Base-by-base conservation (phyloP, 2,888 invertebrate genomes). In the Cistogaster globosa region DNA sequence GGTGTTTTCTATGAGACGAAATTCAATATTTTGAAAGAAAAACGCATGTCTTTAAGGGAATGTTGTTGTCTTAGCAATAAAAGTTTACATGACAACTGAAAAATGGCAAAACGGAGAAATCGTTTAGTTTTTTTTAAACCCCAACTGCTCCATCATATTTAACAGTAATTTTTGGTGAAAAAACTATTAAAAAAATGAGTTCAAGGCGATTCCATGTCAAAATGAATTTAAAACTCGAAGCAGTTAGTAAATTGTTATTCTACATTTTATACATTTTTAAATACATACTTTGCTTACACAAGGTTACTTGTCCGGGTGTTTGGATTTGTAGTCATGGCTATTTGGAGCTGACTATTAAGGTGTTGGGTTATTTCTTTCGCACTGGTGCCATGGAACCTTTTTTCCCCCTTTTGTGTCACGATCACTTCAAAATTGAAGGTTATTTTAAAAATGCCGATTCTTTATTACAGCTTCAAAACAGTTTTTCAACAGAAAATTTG, bases 261-360 rank as follows among this genome's bases (percentile, higher is more conserved):
- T 32, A 6, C 6, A 32, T 32, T 32, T 32, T 32, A 32, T 32
- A 32, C 2, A 16, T 63, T 32, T 22, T 62, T 3, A 48, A 42
- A 60, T 32, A 22, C 6, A 60, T 32, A 22, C 6, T 58, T 53
- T 68, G 14, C 16, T 42, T 20, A 36, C 18, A 5, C n/a, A 26
- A 92, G 92, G 88, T 92, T 38, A 92, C 93, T 53, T 92, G 93
- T 53, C 92, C 92, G 0, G 92, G 93, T 2, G 92, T 92, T 45
- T 92, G 93, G 92, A 88, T 92, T 0, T 92, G 92, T 77, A 90
- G 90, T 12, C 91, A 90, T 87, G 91, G 92, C 42, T 91, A 89
- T 77, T 80, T 92, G 79, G 92, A 92, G 87, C 88, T 88, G 2
- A 92, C 92, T n/a, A 86, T 92, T 3, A 92, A 92, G 74, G 89